Conservation (phyloP, 2,113 vertebrate genomes). For the Hyperopisus bebe region DNA sequence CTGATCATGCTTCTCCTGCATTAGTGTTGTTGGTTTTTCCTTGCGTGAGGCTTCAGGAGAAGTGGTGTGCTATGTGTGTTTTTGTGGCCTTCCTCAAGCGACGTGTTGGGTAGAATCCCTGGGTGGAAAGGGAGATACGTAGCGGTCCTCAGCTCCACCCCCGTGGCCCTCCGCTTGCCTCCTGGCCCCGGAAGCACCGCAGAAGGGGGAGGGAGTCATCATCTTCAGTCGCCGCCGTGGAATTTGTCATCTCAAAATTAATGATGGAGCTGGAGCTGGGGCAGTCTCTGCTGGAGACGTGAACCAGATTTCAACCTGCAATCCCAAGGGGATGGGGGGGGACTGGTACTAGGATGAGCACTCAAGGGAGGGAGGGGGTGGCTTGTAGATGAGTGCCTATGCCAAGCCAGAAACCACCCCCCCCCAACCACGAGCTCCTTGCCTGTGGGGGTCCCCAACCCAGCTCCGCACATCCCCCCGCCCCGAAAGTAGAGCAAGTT, state of each 20-base stretch:
- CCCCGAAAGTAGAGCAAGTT: slow-evolving; percentile 55
- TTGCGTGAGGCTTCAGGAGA: neutral
- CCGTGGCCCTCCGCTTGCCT: neutral
- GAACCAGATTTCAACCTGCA: slow-evolving; percentile 67
- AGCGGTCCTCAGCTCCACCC: neutral
- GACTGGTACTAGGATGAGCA: neutral
- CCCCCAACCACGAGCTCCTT: slow-evolving; percentile 35
- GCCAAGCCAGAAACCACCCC: slow-evolving; percentile 47
- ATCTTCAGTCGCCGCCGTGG: slow-evolving; percentile 28
- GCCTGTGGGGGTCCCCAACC: slow-evolving; percentile 50
- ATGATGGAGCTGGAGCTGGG: slow-evolving; percentile 51
- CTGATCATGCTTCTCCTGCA: neutral
- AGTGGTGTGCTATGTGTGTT: neutral
- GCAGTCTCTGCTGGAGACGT: slow-evolving; percentile 53
- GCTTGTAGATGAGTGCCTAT: slow-evolving; percentile 36
- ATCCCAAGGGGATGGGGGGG: slow-evolving; percentile 50
- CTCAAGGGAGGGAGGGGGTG: slow-evolving; percentile 22
- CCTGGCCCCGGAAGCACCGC: neutral
- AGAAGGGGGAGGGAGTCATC: slow-evolving; percentile 18
- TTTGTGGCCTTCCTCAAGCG: slow-evolving; percentile 12
- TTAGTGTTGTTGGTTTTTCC: neutral
- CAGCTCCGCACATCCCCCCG: slow-evolving; percentile 51
- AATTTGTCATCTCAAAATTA: slow-evolving; percentile 58
- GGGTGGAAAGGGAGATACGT: neutral
- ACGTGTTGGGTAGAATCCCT: neutral